These are phyloP conservation scores for Oncorhynchus nerka DNA, from an alignment of 2,113 vertebrate species.

Conservation along the genomic window DNA sequence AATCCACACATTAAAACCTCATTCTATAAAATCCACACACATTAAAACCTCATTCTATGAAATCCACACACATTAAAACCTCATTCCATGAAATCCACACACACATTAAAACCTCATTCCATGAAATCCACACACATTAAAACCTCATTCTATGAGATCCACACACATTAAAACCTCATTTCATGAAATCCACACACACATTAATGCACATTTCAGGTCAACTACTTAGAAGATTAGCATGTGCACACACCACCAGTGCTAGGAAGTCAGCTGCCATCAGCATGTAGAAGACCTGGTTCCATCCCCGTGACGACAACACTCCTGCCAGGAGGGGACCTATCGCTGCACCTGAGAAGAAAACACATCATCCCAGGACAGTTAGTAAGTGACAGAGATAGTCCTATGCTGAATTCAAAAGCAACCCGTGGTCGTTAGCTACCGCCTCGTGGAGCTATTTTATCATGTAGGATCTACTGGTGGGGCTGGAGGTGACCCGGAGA, in stretches of 20 bases:
- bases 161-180: background rate
- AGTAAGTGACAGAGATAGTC: background rate
- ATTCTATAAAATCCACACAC: background rate
- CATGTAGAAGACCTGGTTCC: constrained; percentile 96
- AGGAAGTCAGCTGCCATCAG: constrained; percentile 84
- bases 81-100: constrained; percentile 79
- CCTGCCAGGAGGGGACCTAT: constrained; percentile 90
- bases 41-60: constrained; percentile 66
- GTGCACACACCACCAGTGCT: constrained; percentile 83
- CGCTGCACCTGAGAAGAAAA: constrained; percentile 78
- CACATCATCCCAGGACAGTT: background rate
- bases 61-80: constrained; percentile 64
- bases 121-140: constrained; percentile 91
- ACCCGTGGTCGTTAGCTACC: background rate
- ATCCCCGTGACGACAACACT: constrained; percentile 83
- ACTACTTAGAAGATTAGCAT: too few relatives aligned
- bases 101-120: too few relatives aligned
- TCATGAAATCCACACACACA: background rate
- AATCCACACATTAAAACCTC: background rate
- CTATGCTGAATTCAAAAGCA: background rate
- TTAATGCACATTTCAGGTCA: background rate
- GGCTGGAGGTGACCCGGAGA: background rate
- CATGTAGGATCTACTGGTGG: background rate
- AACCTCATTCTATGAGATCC: constrained; percentile 82
- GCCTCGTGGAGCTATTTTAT: too few relatives aligned